phyloP scores from a whole-genome alignment of 2,113 vertebrate genomes.

The Chamaea fasciata region DNA sequence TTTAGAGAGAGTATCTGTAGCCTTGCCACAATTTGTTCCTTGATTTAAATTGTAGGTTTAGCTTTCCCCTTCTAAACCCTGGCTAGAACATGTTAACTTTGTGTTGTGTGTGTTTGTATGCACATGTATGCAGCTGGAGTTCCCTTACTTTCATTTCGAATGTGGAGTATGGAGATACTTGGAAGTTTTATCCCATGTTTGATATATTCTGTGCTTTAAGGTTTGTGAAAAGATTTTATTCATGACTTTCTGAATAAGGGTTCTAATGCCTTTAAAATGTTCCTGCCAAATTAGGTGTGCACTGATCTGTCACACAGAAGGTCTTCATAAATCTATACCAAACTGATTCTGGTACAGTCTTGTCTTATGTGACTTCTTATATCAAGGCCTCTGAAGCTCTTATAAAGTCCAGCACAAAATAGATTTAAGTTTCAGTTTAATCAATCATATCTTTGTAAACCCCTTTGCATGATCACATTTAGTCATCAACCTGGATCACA shows the following conservation, averaged over 20 bases:
- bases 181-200: background rate
- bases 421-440: background rate
- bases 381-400: background rate
- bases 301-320: background rate
- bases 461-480: background rate
- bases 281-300: background rate
- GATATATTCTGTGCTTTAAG: background rate
- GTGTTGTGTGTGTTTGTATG: background rate
- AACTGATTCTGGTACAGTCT: background rate
- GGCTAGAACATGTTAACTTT: background rate
- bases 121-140: background rate
- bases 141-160: background rate
- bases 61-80: background rate
- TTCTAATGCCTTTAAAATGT: background rate
- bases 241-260: background rate
- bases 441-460: background rate
- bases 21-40: background rate
- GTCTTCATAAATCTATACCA: background rate
- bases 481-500: background rate
- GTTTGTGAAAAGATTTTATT: background rate
- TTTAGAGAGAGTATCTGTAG: background rate
- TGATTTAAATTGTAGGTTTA: background rate
- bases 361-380: background rate
- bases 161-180: background rate
- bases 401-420: background rate